Evolutionary conservation across 2,888 invertebrate genomes (phyloP), one percentile per base, ranked within the genome.

Genomic region (Neuroscelio doddi): DNA sequence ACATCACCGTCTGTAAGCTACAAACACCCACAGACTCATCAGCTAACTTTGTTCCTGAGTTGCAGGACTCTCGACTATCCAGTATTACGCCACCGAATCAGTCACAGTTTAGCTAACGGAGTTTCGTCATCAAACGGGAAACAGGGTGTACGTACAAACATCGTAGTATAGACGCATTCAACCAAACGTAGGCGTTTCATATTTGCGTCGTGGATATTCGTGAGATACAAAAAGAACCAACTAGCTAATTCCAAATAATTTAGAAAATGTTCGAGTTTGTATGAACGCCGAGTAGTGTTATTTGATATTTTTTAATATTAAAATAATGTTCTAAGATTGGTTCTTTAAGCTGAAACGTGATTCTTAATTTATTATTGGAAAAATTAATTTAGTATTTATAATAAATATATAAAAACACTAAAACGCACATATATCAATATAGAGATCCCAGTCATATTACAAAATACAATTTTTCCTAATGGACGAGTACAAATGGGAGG

Each of bases 1-100:
- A 65, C 61, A 44, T 26, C 29, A 47, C 30, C 47, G 51, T 47
- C 55, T 58, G 62, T 49, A 58, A 69, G 59, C 62, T 58, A 56
- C 64, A 63, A 46, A 71, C 73, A 76, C 74, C 79, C 78, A 78
- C 80, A 79, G 79, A 81, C 80, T 82, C 80, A 82, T 83, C 81
- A 80, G 76, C 81, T 78, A 84, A 83, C 83, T 84, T 82, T 82
- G 82, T 82, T 82, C 76, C 76, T 59, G 76, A 77, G 77, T 79
- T 76, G 73, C 80, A 76, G 77, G 80, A 77, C 79, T 77, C 74
- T 71, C 72, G 71, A 62, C 64, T 67, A 64, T 64, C 69, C 70
- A 64, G 71, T 76, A 77, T 78, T 76, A 72, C 72, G 72, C 67
- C 74, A 71, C 73, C 76, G 77, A 80, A 82, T 81, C 82, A 81